Evolutionary conservation across 2,797 vertebrate genomes (phyloP).

Genomic region (Sebastes minor): DNA sequence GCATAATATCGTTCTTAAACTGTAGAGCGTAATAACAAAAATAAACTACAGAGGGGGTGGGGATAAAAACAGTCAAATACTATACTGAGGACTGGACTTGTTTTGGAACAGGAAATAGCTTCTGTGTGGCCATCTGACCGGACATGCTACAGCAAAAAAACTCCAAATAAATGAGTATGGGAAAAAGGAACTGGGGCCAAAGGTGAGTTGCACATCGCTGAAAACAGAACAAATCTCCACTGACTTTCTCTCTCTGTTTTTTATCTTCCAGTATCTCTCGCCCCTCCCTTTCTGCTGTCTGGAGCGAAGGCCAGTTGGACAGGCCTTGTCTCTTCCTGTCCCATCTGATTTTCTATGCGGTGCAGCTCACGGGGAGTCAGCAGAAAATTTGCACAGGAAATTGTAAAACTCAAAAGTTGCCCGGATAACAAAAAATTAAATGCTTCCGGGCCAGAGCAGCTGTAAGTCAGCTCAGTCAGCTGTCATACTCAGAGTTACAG

Average conservation of each 20-base stretch:
- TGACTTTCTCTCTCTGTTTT: neutral
- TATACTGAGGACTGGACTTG: slow-evolving; percentile 12
- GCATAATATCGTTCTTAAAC: neutral
- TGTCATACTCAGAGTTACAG: slow-evolving; percentile 11
- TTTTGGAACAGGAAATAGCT: slow-evolving; percentile 55
- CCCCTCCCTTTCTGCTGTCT: slow-evolving; percentile 45
- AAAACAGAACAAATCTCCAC: neutral
- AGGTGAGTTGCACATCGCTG: neutral
- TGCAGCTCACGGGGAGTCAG: slow-evolving; percentile 28
- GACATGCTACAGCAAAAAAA: slow-evolving; percentile 9
- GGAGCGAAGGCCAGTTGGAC: slow-evolving; percentile 61
- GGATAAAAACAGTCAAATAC: slow-evolving; percentile 10
- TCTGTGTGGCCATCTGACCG: slow-evolving; percentile 52
- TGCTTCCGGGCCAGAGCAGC: slow-evolving; percentile 33
- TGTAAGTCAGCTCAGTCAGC: slow-evolving; percentile 32
- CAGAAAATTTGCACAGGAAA: slow-evolving; percentile 62
- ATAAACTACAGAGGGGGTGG: neutral
- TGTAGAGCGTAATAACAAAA: neutral
- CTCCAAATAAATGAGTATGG: slow-evolving; percentile 32
- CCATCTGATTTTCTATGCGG: slow-evolving; percentile 33
- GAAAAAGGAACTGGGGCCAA: slow-evolving; percentile 2
- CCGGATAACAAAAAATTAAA: slow-evolving; percentile 39
- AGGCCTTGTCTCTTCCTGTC: slow-evolving; percentile 46
- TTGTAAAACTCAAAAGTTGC: slow-evolving; percentile 44
- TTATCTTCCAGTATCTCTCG: slow-evolving; percentile 4